These are phyloP conservation scores for Poliocrania exsul DNA, from an alignment of 2,797 vertebrate genomes.

Conservation along the genomic window DNA sequence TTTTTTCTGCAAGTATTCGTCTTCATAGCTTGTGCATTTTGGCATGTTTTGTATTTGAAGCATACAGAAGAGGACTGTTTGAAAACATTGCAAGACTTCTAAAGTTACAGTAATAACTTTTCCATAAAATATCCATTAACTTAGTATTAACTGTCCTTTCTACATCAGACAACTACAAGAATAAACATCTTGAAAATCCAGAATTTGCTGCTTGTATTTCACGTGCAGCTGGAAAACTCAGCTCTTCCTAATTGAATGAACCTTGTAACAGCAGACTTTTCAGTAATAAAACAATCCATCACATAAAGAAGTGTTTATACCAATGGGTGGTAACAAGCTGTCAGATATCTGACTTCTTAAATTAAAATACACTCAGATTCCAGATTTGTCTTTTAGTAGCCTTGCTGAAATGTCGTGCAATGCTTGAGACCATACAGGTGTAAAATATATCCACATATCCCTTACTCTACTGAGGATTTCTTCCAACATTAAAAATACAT, in stretches of 20 bases:
- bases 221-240: neutral
- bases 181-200: neutral
- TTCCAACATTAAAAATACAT: neutral
- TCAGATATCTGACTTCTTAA: neutral
- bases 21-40: constrained; percentile 12
- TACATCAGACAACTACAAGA: neutral
- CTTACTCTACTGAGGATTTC: neutral
- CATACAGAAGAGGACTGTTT: neutral
- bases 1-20: constrained; percentile 8
- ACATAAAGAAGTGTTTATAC: neutral
- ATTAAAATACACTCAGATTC: neutral
- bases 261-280: neutral
- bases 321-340: neutral
- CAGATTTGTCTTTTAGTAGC: neutral
- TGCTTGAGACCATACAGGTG: neutral
- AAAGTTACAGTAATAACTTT: constrained; percentile 41
- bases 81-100: constrained; percentile 8
- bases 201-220: neutral
- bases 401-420: neutral
- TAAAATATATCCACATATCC: neutral
- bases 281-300: neutral
- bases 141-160: constrained; percentile 42
- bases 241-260: neutral
- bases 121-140: constrained; percentile 36
- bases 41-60: constrained; percentile 11